Percentiles rank a stretch among this genome's conserved stretches.
phyloP scores from a whole-genome alignment of 1,140 invertebrate genomes.

The Heliconius congener region DNA sequence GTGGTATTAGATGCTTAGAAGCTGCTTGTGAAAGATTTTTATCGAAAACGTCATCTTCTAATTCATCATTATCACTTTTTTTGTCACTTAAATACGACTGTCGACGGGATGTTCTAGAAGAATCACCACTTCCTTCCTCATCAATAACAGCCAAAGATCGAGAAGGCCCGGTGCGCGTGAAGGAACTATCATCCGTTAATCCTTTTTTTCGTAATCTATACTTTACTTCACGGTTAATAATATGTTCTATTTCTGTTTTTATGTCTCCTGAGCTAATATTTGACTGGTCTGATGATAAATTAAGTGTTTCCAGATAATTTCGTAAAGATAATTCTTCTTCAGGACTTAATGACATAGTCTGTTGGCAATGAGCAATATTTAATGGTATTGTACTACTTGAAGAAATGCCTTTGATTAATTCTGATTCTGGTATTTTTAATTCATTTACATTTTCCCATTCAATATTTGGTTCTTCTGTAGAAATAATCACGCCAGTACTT shows the following conservation, averaged over 20 bases:
- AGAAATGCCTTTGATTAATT: conserved; percentile 48
- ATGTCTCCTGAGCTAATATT: conserved; percentile 60
- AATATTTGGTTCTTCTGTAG: conserved; percentile 64
- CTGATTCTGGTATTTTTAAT: conserved; percentile 33
- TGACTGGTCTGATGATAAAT: conserved; percentile 74
- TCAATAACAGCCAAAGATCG: conserved; percentile 86
- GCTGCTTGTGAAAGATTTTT: conserved; percentile 36
- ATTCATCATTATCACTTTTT: conserved; percentile 72
- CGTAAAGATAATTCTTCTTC: conserved; percentile 74
- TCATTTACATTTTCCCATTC: conserved; percentile 40
- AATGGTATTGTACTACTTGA: conserved; percentile 67
- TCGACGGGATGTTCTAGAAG: conserved; percentile 74
- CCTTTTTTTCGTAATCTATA: conserved; percentile 82
- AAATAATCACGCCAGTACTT: conserved; percentile 74
- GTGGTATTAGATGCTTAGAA: conserved; percentile 59
- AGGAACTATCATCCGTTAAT: conserved; percentile 81
- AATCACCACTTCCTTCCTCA: conserved; percentile 84
- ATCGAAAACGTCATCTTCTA: conserved; percentile 80
- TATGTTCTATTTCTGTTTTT: conserved; percentile 70
- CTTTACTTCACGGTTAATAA: conserved; percentile 70
- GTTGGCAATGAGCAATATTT: conserved; percentile 61
- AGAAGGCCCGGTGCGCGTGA: conserved; percentile 79
- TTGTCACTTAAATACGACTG: conserved; percentile 74
- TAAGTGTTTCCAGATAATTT: conserved; percentile 83
- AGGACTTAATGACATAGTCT: conserved; percentile 64